Evolutionary conservation across 2,797 vertebrate genomes (phyloP).

Genomic region (Pampus argenteus): DNA sequence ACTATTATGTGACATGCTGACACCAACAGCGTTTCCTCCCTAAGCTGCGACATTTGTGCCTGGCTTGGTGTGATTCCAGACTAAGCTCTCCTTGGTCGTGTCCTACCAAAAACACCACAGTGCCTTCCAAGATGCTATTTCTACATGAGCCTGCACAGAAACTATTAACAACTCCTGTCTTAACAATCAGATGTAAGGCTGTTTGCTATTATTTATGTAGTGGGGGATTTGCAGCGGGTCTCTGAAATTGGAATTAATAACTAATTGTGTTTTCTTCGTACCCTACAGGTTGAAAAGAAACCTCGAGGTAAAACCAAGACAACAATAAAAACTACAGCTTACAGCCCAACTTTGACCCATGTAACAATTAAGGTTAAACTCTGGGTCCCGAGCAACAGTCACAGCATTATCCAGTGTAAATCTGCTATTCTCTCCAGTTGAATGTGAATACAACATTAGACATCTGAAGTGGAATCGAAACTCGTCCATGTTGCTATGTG

Average conservation of each 20-base stretch:
- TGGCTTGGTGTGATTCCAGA: constrained; percentile 42
- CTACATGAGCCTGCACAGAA: not conserved
- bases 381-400: not conserved
- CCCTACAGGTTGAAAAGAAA: not conserved
- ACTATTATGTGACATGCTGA: constrained; percentile 52
- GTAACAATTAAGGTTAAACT: not conserved
- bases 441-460: not conserved
- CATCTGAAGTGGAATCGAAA: constrained; percentile 23
- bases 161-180: constrained; percentile 4
- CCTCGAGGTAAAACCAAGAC: no score
- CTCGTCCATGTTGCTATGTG: constrained; percentile 19
- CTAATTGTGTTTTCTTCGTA: not conserved
- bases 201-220: not conserved
- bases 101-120: constrained; percentile 30
- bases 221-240: not conserved
- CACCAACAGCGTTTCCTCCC: constrained; percentile 32
- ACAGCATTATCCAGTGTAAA: not conserved
- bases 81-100: constrained; percentile 40
- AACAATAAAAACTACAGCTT: no score
- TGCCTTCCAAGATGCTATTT: constrained; percentile 29
- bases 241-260: not conserved
- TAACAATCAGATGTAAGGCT: not conserved
- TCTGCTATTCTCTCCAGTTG: not conserved
- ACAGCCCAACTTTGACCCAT: no score
- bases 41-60: constrained; percentile 37